Evolutionary conservation across 2,888 invertebrate species (phyloP).

Genomic region (Epinotia bilunana): DNA sequence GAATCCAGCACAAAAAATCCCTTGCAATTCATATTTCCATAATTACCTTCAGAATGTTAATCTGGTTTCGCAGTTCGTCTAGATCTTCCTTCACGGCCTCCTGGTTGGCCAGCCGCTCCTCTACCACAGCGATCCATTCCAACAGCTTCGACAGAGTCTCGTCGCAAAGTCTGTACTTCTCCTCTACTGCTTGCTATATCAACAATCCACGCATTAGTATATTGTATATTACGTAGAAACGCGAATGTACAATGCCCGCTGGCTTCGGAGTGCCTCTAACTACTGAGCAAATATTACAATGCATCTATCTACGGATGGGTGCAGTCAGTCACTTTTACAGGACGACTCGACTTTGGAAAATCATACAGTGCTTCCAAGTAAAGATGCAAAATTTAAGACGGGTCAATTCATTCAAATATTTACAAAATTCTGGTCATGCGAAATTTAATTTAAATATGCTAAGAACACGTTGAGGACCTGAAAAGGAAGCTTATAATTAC

Average conservation of each 20-base stretch:
- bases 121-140: conserved; percentile 94
- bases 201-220: conserved; percentile 55
- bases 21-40: not conserved
- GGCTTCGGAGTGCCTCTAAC: conserved; percentile 51
- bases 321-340: conserved; percentile 50
- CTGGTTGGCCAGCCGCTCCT: conserved; percentile 92
- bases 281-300: conserved; percentile 58
- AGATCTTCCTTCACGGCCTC: conserved; percentile 94
- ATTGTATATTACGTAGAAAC: conserved; percentile 38
- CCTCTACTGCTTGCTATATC: conserved; percentile 96
- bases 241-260: conserved; percentile 50
- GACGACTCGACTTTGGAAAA: conserved; percentile 46
- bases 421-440: conserved; percentile 47
- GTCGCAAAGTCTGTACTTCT: conserved; percentile 96
- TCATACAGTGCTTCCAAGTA: conserved; percentile 43
- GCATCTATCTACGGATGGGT: conserved; percentile 59
- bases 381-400: conserved; percentile 36
- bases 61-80: conserved; percentile 94
- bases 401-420: conserved; percentile 45
- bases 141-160: conserved; percentile 93
- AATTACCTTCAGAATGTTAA: conserved; percentile 93
- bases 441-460: conserved; percentile 2
- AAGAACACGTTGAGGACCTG: conserved; percentile 54
- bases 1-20: not conserved
- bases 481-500: conserved; percentile 59